phyloP scores from a whole-genome alignment of 53 echinoderm and acorn worm genomes.

The Echinometra lucunter region DNA sequence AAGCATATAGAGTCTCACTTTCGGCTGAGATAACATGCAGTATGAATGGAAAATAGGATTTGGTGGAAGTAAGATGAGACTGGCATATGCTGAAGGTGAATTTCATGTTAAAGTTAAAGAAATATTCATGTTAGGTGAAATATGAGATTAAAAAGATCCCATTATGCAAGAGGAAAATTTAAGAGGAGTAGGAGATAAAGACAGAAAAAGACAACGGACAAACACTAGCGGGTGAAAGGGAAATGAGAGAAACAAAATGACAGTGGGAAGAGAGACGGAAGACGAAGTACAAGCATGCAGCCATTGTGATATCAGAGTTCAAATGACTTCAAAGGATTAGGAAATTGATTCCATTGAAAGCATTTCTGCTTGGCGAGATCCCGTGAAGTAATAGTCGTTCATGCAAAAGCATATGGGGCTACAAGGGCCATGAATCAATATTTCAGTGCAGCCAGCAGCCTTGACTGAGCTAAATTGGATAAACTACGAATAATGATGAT shows the following conservation, averaged over 20 bases:
- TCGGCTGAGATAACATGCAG: too few relatives aligned
- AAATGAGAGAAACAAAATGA: neutral
- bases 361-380: neutral
- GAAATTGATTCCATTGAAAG: constrained; percentile 28
- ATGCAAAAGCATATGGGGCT: neutral
- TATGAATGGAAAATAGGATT: too few relatives aligned
- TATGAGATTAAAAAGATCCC: neutral
- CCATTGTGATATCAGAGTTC: neutral
- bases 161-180: neutral
- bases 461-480: neutral
- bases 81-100: too few relatives aligned
- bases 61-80: too few relatives aligned
- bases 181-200: neutral
- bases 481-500: constrained; percentile 18
- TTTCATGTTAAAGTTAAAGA: too few relatives aligned
- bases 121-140: too few relatives aligned
- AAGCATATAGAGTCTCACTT: too few relatives aligned
- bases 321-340: neutral
- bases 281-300: neutral
- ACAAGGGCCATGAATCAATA: neutral
- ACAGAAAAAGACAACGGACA: neutral
- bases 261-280: neutral
- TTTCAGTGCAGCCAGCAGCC: neutral
- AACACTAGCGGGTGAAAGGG: too few relatives aligned
- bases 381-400: neutral